Conservation (phyloP, 1,140 invertebrate species). For the Thaumetopoea pityocampa region DNA sequence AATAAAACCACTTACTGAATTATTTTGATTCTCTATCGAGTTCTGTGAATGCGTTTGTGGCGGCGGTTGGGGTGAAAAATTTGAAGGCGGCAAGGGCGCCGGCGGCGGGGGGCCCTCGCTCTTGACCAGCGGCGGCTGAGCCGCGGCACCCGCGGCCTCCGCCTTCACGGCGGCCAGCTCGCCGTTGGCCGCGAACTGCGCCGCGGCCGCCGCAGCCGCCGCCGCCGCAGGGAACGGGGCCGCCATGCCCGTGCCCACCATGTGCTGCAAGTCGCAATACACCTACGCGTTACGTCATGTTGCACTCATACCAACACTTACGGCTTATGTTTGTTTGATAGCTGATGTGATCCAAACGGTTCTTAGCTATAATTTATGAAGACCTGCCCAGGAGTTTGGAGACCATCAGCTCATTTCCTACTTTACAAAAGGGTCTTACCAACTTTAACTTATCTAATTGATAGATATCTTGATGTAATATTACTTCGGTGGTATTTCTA, state of each 20-base stretch:
- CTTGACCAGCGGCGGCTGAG: conserved; percentile 64
- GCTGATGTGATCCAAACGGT: too few relatives aligned
- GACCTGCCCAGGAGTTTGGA: too few relatives aligned
- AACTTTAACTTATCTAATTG: too few relatives aligned
- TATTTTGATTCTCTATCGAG: conserved; percentile 72
- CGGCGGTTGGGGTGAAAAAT: conserved; percentile 68
- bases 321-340: too few relatives aligned
- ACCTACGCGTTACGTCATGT: background rate
- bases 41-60: conserved; percentile 59
- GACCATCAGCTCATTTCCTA: too few relatives aligned
- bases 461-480: too few relatives aligned
- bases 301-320: background rate
- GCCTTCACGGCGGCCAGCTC: conserved; percentile 78
- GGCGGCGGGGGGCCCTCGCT: conserved; percentile 65
- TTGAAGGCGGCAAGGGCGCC: conserved; percentile 61
- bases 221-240: conserved; percentile 87
- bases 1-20: conserved; percentile 74
- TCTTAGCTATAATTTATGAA: too few relatives aligned
- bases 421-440: too few relatives aligned
- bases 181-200: conserved; percentile 81
- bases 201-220: conserved; percentile 82
- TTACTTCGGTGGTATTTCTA: too few relatives aligned
- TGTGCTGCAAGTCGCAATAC: conserved; percentile 85
- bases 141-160: conserved; percentile 66
- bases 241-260: conserved; percentile 95